Conservation (phyloP, 2,113 vertebrate species). For the Cygnus buccinator region DNA sequence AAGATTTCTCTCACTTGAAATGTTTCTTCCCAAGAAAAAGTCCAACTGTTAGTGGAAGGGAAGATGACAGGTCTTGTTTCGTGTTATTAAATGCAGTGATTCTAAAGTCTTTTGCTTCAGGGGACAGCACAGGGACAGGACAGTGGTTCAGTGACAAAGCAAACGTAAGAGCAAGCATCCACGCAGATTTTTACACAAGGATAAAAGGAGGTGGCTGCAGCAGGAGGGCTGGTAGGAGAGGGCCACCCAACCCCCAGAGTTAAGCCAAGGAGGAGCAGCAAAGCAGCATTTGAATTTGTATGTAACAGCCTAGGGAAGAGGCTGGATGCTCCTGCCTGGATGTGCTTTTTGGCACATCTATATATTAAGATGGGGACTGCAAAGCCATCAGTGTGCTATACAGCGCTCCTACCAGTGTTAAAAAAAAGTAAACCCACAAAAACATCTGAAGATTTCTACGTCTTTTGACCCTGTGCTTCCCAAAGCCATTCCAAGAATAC, state of each 20-base stretch:
- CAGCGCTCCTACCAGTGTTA: neutral
- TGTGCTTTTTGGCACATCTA: neutral
- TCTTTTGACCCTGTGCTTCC: neutral
- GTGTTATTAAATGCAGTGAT: neutral
- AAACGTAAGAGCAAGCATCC: neutral
- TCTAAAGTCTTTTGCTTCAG: neutral
- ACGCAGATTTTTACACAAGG: fast-evolving
- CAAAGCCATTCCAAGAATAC: neutral
- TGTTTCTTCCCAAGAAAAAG: neutral
- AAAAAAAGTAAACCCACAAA: neutral
- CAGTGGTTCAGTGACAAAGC: neutral
- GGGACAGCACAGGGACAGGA: neutral
- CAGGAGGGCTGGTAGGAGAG: neutral
- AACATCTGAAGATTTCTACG: neutral
- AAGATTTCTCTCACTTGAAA: neutral
- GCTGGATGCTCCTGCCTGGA: fast-evolving
- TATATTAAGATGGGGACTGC: fast-evolving
- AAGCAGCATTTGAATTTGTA: neutral
- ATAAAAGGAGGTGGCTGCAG: neutral
- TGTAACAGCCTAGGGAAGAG: neutral
- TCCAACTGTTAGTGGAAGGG: neutral
- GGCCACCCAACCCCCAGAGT: fast-evolving
- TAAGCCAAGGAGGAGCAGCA: neutral
- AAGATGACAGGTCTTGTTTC: neutral
- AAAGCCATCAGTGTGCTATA: fast-evolving